Evolutionary conservation across 2,888 invertebrate species (phyloP), one percentile per base, ranked within the genome.

Genomic region (Epirrhoe alternata): DNA sequence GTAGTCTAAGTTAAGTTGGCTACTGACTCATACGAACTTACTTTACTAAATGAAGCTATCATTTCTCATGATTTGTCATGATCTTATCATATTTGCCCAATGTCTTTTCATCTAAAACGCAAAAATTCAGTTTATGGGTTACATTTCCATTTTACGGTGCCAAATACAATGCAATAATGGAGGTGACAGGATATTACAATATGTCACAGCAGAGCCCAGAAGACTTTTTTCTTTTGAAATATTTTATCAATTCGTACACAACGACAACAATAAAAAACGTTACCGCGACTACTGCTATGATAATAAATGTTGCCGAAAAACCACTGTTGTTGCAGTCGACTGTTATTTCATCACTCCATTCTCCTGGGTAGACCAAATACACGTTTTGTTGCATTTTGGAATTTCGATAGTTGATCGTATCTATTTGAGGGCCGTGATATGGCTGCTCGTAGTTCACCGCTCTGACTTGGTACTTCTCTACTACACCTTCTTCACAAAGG

Each of bases 391-490:
- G n/a, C n/a, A 14, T 31, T 50, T 45, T 42, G 4, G 14, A 16
- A 3, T 16, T n/a, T 14, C 16, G 16, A n/a, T n/a, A 24, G 7
- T 17, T 24, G 6, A 12, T 10, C 66, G 79, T 80, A 77, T 92
- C 90, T 74, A 75, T 42, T 12, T 10, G 38, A 12, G 35, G 8
- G 35, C 12, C 38, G 38, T 12, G 12, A 3, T 42, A 12, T 12
- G 2, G 12, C 12, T 14, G 47, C 14, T 47, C 47, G 16, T 47
- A 85, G 69, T 90, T 92, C 0, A 92, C 80, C 65, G 90, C 92
- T 75, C 92, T 85, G 1, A 93, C 87, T 81, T 87, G 81, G 74
- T 90, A 92, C 30, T 82, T 86, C 4, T 82, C 84, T 55, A 85
- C 86, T 74, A 2, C 16, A 1, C 33, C 16, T 6, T n/a, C 54